Conservation (phyloP, 2,113 vertebrate species). For the Neotoma lepida region DNA sequence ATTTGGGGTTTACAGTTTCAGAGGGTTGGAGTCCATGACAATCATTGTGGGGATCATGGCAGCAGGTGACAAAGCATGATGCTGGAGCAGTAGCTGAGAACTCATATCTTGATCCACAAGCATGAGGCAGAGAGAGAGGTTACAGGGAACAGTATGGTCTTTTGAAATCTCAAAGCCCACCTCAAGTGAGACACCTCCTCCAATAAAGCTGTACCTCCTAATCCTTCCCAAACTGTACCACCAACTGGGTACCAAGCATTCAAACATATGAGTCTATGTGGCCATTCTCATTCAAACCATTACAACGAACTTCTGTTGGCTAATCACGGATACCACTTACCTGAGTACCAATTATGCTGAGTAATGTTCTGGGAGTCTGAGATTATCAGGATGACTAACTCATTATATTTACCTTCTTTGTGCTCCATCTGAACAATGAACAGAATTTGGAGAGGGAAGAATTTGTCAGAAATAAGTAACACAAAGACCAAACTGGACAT, state of each 20-base stretch:
- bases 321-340: neutral
- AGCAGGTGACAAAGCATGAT: no score
- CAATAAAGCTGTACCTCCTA: neutral
- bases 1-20: neutral
- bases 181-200: neutral
- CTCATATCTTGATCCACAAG: neutral
- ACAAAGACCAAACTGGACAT: neutral
- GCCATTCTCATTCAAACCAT: neutral
- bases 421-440: neutral
- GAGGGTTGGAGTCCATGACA: neutral
- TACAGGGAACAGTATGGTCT: neutral
- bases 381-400: neutral
- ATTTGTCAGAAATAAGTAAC: neutral
- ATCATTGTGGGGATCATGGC: neutral
- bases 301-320: neutral
- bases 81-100: neutral
- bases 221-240: neutral
- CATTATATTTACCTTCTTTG: rapidly evolving
- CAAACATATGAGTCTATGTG: neutral
- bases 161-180: neutral
- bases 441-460: neutral
- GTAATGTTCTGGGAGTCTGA: neutral
- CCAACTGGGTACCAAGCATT: neutral
- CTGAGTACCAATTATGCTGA: neutral
- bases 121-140: neutral